A percentile compares a stretch with the other conserved stretches of the same genome.
Evolutionary conservation across 2,888 invertebrate species (phyloP).

Genomic region (Rhagonycha fulva): DNA sequence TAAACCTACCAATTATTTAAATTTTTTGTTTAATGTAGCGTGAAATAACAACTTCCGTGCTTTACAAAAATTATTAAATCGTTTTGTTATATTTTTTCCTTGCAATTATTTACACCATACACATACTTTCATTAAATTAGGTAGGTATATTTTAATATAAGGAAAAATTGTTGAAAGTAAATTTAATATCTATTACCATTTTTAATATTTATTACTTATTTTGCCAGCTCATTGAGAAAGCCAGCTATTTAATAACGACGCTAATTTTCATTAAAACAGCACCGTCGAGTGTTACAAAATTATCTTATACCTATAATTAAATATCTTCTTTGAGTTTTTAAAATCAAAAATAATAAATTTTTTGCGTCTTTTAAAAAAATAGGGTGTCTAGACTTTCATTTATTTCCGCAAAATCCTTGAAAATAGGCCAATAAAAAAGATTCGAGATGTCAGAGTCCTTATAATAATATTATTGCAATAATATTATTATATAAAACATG

Average conservation of each 20-base stretch:
- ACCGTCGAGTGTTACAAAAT: constrained; percentile 21
- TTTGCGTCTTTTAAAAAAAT: too few relatives aligned
- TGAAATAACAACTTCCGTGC: neutral
- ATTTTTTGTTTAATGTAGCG: neutral
- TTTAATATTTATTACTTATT: neutral
- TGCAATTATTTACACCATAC: neutral
- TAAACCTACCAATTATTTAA: neutral
- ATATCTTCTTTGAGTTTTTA: constrained; percentile 18
- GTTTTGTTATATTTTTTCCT: neutral
- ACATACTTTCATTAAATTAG: neutral
- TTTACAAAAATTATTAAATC: neutral
- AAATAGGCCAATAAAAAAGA: too few relatives aligned
- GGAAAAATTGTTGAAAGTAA: neutral
- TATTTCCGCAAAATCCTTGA: too few relatives aligned
- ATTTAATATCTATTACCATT: neutral
- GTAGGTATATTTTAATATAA: neutral
- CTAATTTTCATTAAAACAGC: constrained; percentile 23
- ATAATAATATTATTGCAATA: too few relatives aligned
- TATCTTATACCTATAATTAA: constrained; percentile 21
- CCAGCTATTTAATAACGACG: constrained; percentile 16
- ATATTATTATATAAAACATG: too few relatives aligned
- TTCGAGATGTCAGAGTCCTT: too few relatives aligned
- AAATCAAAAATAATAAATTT: neutral
- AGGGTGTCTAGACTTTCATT: too few relatives aligned
- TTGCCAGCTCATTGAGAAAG: neutral